phyloP scores from a whole-genome alignment of 2,888 invertebrate species.

The Polymixis flavicincta region DNA sequence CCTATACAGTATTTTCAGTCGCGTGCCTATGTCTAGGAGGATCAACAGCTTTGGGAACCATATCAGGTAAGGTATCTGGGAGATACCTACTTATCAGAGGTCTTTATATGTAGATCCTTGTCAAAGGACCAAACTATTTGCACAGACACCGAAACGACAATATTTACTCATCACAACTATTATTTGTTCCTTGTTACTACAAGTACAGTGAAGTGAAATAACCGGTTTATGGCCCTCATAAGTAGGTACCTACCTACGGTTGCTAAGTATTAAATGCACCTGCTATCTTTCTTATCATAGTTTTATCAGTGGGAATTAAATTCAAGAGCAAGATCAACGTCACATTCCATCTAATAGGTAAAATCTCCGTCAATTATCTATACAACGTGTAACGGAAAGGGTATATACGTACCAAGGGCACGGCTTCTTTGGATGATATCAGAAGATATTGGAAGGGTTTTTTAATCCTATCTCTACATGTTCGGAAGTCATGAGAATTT shows the following conservation, averaged over 20 bases:
- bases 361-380: background rate
- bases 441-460: no score
- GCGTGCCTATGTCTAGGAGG: background rate
- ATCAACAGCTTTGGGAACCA: background rate
- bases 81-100: background rate
- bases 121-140: background rate
- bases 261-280: slow-evolving; percentile 26
- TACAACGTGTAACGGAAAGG: no score
- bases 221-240: slow-evolving; percentile 57
- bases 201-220: slow-evolving; percentile 9
- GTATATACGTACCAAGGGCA: no score
- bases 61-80: background rate
- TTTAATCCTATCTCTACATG: no score
- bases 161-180: background rate
- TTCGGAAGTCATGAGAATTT: no score
- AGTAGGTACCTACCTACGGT: slow-evolving; percentile 29
- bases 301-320: slow-evolving; percentile 22
- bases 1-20: no score
- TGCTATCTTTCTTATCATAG: slow-evolving; percentile 31
- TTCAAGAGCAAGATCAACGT: slow-evolving; percentile 21
- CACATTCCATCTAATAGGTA: background rate
- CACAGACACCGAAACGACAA: slow-evolving; percentile 20
- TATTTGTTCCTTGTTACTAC: slow-evolving; percentile 21
- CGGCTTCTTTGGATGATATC: no score
- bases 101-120: no score